Base-by-base conservation (phyloP, 2,888 invertebrate species). In the Ptycholaimellus sp. region DNA sequence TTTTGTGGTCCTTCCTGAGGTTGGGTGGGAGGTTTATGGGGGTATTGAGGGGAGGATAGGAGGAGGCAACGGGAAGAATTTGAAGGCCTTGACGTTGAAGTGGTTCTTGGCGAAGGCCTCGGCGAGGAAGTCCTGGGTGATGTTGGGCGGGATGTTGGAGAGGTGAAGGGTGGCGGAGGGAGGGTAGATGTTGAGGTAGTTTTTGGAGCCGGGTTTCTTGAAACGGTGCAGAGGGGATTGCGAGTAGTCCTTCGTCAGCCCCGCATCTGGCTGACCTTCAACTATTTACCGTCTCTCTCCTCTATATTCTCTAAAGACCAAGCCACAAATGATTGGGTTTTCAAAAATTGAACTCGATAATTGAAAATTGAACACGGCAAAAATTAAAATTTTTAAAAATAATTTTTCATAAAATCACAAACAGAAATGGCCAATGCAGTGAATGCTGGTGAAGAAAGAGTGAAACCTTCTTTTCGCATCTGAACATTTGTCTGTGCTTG, bases 181-280 rank as follows among this genome's bases (percentile, higher is more conserved):
- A 56, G 96, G 87, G 69, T 90, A 99, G 60, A 99, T 96, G 64
- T 99, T 99, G 70, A 90, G 83, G 65, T 93, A 96, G 66, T 96
- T 96, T 70, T 96, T 96, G 58, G 87, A 87, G 57, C 93, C 93
- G n/a, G 93, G 93, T 65, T 96, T 93, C 70, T 96, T 96, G 71
- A 96, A 99, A 42, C 96, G 73, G 62, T 96, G 96, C 54, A 96
- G 71, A 6, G 67, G 59, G 61, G 90, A 90, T 65, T 81, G 83
- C 45, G 81, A 79, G 64, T 83, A 96, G 66, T 96, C 93, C 69
- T 93, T 85, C 58, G 96, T 96, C 47, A 99, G 72, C 36, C 93
- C 93, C 43, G 90, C 87, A 62, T 96, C 93, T 54, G 65, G 58
- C 19, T 53, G 53, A 14, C 53, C 53, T 50, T 32, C 29, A 32